Conservation (phyloP, 1,140 invertebrate species). For the Bombus waltoni region DNA sequence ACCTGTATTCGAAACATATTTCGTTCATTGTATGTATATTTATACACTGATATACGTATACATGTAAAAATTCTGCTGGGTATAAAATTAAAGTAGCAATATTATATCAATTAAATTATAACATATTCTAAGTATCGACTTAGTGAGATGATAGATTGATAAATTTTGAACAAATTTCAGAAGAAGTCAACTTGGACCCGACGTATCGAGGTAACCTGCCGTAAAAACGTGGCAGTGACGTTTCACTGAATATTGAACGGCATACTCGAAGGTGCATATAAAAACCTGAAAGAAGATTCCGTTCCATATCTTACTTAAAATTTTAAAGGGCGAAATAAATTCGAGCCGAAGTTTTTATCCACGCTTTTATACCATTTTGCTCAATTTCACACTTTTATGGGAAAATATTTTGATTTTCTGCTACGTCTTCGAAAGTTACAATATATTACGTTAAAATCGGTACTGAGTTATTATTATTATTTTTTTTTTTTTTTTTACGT, state of each 20-base stretch:
- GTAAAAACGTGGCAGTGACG: conserved; percentile 22
- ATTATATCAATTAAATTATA: neutral
- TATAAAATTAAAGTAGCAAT: neutral
- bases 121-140: neutral
- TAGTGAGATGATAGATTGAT: neutral
- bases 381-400: neutral
- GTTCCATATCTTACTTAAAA: conserved; percentile 5
- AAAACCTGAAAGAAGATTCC: neutral
- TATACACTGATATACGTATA: no score
- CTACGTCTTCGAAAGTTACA: no score
- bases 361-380: neutral
- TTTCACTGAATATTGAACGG: conserved; percentile 35
- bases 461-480: neutral
- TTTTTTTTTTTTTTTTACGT: neutral
- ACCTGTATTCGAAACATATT: no score
- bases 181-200: neutral
- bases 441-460: no score
- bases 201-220: neutral
- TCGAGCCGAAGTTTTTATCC: neutral
- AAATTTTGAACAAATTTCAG: neutral
- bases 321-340: conserved; percentile 6
- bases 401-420: neutral
- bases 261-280: neutral
- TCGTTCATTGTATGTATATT: no score
- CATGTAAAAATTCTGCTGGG: no score